Conservation (phyloP, 2,888 invertebrate species). For the Drosophila lacicola region DNA sequence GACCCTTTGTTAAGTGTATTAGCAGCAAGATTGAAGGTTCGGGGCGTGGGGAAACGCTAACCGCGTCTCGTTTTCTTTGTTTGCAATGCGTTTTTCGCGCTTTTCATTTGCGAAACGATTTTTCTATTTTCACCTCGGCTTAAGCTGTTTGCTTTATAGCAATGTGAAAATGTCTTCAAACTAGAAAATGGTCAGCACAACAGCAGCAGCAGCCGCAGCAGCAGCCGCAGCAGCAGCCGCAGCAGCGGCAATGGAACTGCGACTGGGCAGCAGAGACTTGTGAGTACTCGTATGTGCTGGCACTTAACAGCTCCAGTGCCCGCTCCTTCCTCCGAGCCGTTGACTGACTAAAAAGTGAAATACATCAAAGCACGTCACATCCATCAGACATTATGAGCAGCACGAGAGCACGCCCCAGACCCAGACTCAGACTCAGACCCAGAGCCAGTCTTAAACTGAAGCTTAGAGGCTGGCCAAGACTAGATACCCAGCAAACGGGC, state of each 20-base stretch:
- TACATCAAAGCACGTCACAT: constrained; percentile 79
- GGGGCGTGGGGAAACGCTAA: not conserved
- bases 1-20: constrained; percentile 44
- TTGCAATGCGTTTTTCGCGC: constrained; percentile 74
- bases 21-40: constrained; percentile 1
- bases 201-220: constrained; percentile 26
- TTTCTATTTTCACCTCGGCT: constrained; percentile 70
- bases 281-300: constrained; percentile 61
- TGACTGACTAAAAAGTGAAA: constrained; percentile 70
- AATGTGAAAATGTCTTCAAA: constrained; percentile 75
- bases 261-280: constrained; percentile 32
- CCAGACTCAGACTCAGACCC: constrained; percentile 19
- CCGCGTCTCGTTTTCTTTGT: constrained; percentile 66
- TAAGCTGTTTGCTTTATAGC: constrained; percentile 69
- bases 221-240: constrained; percentile 10
- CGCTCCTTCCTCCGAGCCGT: constrained; percentile 5
- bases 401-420: constrained; percentile 74
- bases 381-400: constrained; percentile 78
- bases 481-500: constrained; percentile 39
- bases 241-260: constrained; percentile 19
- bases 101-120: constrained; percentile 75
- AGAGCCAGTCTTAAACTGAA: constrained; percentile 23
- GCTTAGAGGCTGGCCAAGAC: constrained; percentile 42
- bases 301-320: constrained; percentile 63
- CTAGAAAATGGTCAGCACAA: constrained; percentile 70